phyloP scores from a whole-genome alignment of 2,113 vertebrate species.

The Brachionichthys hirsutus region DNA sequence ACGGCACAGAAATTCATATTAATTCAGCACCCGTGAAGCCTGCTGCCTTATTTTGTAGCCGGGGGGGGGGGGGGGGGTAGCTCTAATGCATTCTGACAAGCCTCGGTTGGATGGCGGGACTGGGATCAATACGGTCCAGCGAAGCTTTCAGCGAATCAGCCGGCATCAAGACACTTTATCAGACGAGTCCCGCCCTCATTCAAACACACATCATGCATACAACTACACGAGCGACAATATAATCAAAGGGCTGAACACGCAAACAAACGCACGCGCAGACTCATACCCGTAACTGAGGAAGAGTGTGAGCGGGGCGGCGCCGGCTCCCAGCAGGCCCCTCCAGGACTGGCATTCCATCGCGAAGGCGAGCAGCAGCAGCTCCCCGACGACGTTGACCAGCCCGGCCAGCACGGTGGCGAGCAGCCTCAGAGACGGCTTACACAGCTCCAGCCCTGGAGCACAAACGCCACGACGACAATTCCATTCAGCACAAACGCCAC shows the following conservation, averaged over 20 bases:
- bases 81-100: conserved; percentile 49
- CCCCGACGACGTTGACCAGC: conserved; percentile 81
- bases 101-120: conserved; percentile 45
- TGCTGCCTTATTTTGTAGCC: conserved; percentile 19
- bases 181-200: conserved; percentile 12
- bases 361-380: conserved; percentile 85
- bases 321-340: conserved; percentile 84
- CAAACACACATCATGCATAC: neutral
- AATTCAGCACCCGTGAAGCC: neutral
- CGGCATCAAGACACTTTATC: conserved; percentile 29
- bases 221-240: too few species aligned
- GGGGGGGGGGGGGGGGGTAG: neutral
- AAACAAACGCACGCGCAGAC: neutral
- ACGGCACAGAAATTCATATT: conserved; percentile 3
- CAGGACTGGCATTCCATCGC: conserved; percentile 86
- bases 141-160: conserved; percentile 45
- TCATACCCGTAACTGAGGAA: conserved; percentile 85
- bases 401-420: conserved; percentile 81
- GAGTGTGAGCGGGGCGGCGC: conserved; percentile 82
- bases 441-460: conserved; percentile 85
- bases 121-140: conserved; percentile 63
- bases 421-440: conserved; percentile 84
- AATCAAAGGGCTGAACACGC: too few species aligned
- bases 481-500: too few species aligned
- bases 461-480: conserved; percentile 15